A percentile compares a stretch with the other conserved stretches of the same genome.
phyloP scores from a whole-genome alignment of 2,888 invertebrate genomes.

The Orchestes rusci region DNA sequence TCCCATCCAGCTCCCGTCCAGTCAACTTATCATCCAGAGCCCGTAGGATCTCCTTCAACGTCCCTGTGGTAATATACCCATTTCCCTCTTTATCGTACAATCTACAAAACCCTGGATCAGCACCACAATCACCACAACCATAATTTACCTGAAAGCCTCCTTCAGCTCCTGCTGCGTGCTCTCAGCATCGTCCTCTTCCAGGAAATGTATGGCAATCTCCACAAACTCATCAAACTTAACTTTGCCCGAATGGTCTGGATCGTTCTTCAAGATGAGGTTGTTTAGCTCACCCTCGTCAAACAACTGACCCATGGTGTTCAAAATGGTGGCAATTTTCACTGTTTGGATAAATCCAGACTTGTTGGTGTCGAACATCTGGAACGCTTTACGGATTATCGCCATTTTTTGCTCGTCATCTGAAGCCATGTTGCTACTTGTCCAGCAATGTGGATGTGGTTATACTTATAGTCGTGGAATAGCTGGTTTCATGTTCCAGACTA shows the following conservation, averaged over 20 bases:
- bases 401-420: constrained; percentile 66
- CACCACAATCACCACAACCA: too few species aligned
- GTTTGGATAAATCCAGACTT: constrained; percentile 90
- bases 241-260: constrained; percentile 84
- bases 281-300: constrained; percentile 89
- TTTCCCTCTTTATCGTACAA: constrained; percentile 95
- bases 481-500: too few species aligned
- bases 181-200: constrained; percentile 92
- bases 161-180: constrained; percentile 95
- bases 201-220: constrained; percentile 85
- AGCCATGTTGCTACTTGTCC: too few species aligned
- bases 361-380: constrained; percentile 94
- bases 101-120: too few species aligned
- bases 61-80: constrained; percentile 87
- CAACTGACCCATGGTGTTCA: constrained; percentile 91
- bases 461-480: too few species aligned
- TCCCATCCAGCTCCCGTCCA: constrained; percentile 88
- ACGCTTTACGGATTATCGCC: constrained; percentile 90
- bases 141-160: constrained; percentile 77
- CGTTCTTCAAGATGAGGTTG: constrained; percentile 82
- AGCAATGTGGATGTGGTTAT: too few species aligned
- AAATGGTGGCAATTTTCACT: constrained; percentile 81
- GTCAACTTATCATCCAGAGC: constrained; percentile 91
- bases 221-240: constrained; percentile 94
- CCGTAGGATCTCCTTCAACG: constrained; percentile 86